A percentile compares a stretch with the other conserved stretches of the same genome.
Evolutionary conservation across 2,888 invertebrate species (phyloP).

Genomic region (Ommatoiulus sabulosus): DNA sequence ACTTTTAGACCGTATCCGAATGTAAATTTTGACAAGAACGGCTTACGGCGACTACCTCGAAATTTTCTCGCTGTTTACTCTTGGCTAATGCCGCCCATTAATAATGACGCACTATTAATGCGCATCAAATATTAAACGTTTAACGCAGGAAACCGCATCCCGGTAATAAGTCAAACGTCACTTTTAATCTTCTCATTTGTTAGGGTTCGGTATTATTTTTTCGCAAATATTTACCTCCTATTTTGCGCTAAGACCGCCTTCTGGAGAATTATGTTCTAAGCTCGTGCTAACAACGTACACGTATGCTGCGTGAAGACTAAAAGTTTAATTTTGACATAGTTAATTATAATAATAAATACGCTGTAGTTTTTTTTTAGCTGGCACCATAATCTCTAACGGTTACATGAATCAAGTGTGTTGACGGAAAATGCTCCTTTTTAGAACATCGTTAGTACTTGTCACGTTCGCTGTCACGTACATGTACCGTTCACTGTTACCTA

Average conservation of each 20-base stretch:
- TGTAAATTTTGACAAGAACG: background rate
- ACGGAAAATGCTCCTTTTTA: no score
- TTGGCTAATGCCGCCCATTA: constrained; percentile 49
- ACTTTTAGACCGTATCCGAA: background rate
- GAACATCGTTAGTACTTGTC: no score
- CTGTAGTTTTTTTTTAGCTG: background rate
- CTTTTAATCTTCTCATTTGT: constrained; percentile 46
- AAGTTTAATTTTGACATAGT: constrained; percentile 8
- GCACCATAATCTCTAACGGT: background rate
- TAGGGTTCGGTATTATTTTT: constrained; percentile 47
- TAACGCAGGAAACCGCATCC: constrained; percentile 37
- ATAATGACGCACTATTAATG: constrained; percentile 52
- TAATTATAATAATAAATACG: background rate
- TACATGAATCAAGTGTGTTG: background rate
- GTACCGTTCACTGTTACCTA: no score
- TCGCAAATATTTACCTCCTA: constrained; percentile 45
- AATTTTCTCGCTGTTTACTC: constrained; percentile 7
- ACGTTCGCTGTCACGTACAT: no score
- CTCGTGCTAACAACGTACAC: background rate
- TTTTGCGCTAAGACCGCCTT: background rate
- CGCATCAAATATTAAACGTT: constrained; percentile 35
- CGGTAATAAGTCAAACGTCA: constrained; percentile 46
- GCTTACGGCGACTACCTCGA: background rate
- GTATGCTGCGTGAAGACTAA: background rate
- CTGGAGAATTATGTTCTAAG: background rate